Evolutionary conservation across 2,888 invertebrate species (phyloP), one percentile per base, ranked within the genome.

Genomic region (Rhingia rostrata): DNA sequence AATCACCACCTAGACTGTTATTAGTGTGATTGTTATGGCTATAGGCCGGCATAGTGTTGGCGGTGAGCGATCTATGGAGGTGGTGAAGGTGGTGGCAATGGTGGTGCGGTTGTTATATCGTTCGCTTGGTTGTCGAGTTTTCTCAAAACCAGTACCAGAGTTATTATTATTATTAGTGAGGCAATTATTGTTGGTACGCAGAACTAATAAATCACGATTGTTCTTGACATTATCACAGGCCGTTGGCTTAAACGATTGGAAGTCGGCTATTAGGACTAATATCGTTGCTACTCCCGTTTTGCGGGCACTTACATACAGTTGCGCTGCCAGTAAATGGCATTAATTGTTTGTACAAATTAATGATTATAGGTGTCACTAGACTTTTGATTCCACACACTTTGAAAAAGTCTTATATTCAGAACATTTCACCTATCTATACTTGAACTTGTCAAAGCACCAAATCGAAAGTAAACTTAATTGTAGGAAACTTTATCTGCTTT

Each of bases 221-320:
- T 86, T 87, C 86, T 86, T 87, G 86, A 86, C 86, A 87, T 87
- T 87, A 87, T 87, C 87, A 83, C 86, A 86, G 87, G 86, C 80
- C 86, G 85, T 86, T 87, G 87, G 75, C 86, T 86, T 69, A 75
- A 78, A 83, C 54, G 56, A 69, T 78, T 82, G 83, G 58, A 41
- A 45, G 45, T n/a, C 45, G 10, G 45, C 70, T 47, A 54, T 58
- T 63, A n/a, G 12, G 22, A 12, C 41, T 63, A 67, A 72, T 81
- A 66, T 49, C 12, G 49, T 51, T 12, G 33, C 58, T 58, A 53
- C 43, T 51, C 33, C 49, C n/a, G 74, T 63, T 64, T 60, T 56
- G 47, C 30, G 7, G 41, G 30, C 30, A 56, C 45, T 47, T 56
- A 33, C 32, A 63, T 41, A 39, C 5, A 22, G 43, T 9, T 7